Conservation (phyloP, 2,888 invertebrate species). For the Trachelus iudaicus region DNA sequence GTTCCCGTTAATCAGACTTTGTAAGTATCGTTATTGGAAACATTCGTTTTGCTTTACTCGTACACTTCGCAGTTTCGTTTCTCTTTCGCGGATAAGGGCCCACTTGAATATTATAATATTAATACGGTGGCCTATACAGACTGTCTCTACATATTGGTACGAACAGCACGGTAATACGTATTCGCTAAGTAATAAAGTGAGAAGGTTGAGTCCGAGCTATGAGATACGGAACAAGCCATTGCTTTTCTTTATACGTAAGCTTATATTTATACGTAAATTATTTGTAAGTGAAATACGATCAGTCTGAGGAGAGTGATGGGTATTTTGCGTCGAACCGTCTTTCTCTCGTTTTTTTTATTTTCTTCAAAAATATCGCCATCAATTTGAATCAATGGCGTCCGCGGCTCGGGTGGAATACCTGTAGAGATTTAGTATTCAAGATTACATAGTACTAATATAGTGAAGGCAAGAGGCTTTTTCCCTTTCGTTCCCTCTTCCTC, state of each 20-base stretch:
- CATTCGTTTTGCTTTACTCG: not conserved
- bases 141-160: not conserved
- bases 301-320: constrained; percentile 13
- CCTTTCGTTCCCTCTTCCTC: not conserved
- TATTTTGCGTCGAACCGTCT: not conserved
- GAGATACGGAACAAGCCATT: constrained; percentile 28
- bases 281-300: constrained; percentile 8
- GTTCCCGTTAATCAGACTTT: not conserved
- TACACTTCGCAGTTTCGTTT: not conserved
- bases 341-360: not conserved
- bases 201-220: constrained; percentile 24
- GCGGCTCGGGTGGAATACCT: not conserved
- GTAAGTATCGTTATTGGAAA: not conserved
- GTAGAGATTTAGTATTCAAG: not conserved
- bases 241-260: constrained; percentile 23
- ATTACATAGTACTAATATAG: not conserved
- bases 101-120: not conserved
- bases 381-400: not conserved
- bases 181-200: constrained; percentile 8
- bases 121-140: not conserved
- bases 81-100: not conserved
- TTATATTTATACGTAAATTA: not conserved
- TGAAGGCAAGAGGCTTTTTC: constrained; percentile 3
- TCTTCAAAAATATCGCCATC: not conserved
- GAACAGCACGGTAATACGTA: not conserved